A percentile compares a stretch with the other conserved stretches of the same genome.
Evolutionary conservation across 1,140 invertebrate genomes (phyloP).

Genomic region (Pseudachorutes palmiensis): DNA sequence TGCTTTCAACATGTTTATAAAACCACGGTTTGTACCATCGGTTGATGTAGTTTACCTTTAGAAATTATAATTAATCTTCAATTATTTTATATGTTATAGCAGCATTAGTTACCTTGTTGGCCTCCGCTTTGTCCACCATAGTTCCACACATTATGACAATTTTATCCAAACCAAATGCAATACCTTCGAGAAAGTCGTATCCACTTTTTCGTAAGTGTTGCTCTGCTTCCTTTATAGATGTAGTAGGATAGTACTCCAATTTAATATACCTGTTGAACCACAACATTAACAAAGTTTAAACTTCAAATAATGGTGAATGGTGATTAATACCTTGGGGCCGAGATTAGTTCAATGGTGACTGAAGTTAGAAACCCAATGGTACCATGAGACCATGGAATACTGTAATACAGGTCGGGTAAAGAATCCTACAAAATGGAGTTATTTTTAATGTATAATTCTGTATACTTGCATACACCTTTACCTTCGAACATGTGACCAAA

Average conservation of each 20-base stretch:
- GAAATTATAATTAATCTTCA: background rate
- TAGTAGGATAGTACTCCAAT: background rate
- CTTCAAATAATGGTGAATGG: background rate
- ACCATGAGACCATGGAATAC: slow-evolving; percentile 2
- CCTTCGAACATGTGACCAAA: background rate
- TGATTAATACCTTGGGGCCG: background rate
- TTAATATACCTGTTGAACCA: background rate
- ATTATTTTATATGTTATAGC: background rate
- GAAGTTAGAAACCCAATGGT: slow-evolving; percentile 3
- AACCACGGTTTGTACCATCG: slow-evolving; percentile 18
- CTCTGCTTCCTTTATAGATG: background rate
- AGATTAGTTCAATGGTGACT: background rate
- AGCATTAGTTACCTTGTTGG: background rate
- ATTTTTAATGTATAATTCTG: background rate
- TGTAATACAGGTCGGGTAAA: background rate
- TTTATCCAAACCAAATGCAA: background rate
- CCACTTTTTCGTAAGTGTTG: background rate
- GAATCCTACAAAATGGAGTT: background rate
- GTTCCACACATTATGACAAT: slow-evolving; percentile 3
- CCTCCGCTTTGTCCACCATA: background rate
- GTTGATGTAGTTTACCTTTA: slow-evolving; percentile 2
- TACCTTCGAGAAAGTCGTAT: slow-evolving; percentile 6
- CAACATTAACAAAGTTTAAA: background rate
- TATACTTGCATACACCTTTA: background rate
- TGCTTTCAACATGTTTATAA: slow-evolving; percentile 7